A percentile compares a stretch with the other conserved stretches of the same genome.
These are phyloP conservation scores for Spinibarbus caldwelli DNA, from an alignment of 2,797 vertebrate genomes.

Conservation along the genomic window DNA sequence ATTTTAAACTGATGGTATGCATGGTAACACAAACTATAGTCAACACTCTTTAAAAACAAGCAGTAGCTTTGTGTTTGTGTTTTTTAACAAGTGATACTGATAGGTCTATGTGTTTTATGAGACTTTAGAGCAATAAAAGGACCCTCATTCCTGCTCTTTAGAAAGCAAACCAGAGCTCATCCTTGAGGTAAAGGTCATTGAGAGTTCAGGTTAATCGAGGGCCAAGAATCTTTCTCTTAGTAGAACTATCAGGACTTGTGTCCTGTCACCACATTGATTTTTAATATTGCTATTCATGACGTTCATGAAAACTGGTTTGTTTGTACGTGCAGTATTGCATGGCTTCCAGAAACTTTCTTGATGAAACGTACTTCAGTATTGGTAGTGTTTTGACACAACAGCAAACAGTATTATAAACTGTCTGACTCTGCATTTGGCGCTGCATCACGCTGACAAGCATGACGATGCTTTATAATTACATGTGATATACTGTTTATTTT, in stretches of 20 bases:
- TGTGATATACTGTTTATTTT: slow-evolving; percentile 18
- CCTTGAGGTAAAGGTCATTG: slow-evolving; percentile 30
- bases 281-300: slow-evolving; percentile 6
- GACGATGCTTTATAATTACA: slow-evolving; percentile 27
- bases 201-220: slow-evolving; percentile 40
- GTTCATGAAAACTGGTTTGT: slow-evolving; percentile 10
- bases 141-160: slow-evolving; percentile 23
- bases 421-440: slow-evolving; percentile 15
- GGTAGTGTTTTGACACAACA: slow-evolving; percentile 13
- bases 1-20: slow-evolving; percentile 14
- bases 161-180: slow-evolving; percentile 40
- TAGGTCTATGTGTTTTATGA: slow-evolving; percentile 19
- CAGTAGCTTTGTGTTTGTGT: slow-evolving; percentile 21
- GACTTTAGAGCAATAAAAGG: slow-evolving; percentile 35
- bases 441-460: slow-evolving; percentile 30
- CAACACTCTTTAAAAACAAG: slow-evolving; percentile 45
- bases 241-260: slow-evolving; percentile 9
- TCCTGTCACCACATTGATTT: neutral
- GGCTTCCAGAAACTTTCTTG: slow-evolving; percentile 25
- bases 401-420: slow-evolving; percentile 22
- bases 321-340: slow-evolving; percentile 2
- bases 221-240: slow-evolving; percentile 5
- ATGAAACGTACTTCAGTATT: slow-evolving; percentile 23
- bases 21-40: slow-evolving; percentile 36
- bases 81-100: slow-evolving; percentile 12